Percentiles rank a stretch among this genome's conserved stretches.
Conservation (phyloP, 2,113 vertebrate species). For the Puntigrus tetrazona region DNA sequence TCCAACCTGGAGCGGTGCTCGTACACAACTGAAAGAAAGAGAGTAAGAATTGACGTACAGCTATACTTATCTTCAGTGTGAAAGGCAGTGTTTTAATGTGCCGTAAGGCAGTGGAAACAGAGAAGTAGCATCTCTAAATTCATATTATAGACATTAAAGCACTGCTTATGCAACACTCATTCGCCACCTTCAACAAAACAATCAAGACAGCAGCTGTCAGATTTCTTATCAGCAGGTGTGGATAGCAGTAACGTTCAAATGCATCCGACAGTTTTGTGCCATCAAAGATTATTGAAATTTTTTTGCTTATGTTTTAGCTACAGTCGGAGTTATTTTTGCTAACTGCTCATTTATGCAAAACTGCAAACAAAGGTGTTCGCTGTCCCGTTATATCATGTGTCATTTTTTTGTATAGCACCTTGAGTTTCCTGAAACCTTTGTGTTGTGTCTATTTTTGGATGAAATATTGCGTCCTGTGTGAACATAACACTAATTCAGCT, state of each 20-base stretch:
- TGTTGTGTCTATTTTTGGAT: background rate
- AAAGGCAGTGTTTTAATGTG: background rate
- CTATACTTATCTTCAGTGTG: background rate
- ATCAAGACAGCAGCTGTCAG: background rate
- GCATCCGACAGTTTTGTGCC: background rate
- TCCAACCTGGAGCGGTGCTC: conserved; percentile 97
- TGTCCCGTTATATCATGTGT: background rate
- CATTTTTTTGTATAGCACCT: background rate
- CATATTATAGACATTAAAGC: background rate
- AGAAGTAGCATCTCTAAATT: background rate
- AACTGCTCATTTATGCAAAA: background rate
- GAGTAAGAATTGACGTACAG: background rate
- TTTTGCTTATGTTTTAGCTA: background rate
- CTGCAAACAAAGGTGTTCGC: background rate
- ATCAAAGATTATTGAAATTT: background rate
- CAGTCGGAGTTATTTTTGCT: background rate
- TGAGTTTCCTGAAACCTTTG: background rate
- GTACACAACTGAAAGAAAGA: conserved; percentile 85
- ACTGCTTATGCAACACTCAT: background rate
- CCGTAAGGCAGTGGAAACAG: background rate
- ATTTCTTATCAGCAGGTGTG: background rate
- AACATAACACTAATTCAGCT: background rate
- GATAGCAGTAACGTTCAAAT: background rate
- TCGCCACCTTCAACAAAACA: background rate
- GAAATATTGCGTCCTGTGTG: background rate